phyloP scores from a whole-genome alignment of 2,797 vertebrate genomes.

The Geotrypetes seraphini region DNA sequence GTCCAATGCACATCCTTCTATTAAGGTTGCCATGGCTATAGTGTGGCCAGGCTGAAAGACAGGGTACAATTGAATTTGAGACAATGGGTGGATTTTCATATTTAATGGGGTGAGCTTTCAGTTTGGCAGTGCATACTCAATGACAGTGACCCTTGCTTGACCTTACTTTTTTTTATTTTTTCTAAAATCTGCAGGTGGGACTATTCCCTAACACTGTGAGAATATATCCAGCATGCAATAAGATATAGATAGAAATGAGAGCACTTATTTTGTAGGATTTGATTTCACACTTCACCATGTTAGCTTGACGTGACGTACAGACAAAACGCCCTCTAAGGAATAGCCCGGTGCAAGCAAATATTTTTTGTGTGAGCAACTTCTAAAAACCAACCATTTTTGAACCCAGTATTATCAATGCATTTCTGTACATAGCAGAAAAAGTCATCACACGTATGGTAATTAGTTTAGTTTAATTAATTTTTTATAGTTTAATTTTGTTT shows the following conservation, averaged over 20 bases:
- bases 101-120: conserved; percentile 29
- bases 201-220: neutral
- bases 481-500: too few species aligned
- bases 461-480: too few species aligned
- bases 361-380: too few species aligned
- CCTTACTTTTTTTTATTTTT: conserved; percentile 27
- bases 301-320: too few species aligned
- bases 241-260: conserved; percentile 9
- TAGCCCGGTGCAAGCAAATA: too few species aligned
- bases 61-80: conserved; percentile 26
- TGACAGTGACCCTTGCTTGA: conserved; percentile 16
- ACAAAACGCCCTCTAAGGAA: too few species aligned
- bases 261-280: too few species aligned
- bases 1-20: conserved; percentile 18
- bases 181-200: conserved; percentile 7
- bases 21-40: conserved; percentile 33
- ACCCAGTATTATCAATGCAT: too few species aligned
- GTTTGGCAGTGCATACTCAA: conserved; percentile 24
- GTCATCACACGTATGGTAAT: too few species aligned
- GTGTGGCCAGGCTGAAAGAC: conserved; percentile 27
- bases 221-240: conserved; percentile 8
- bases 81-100: conserved; percentile 47
- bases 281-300: too few species aligned
- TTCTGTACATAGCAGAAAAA: too few species aligned
- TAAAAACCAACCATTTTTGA: too few species aligned